Conservation (phyloP, 2,888 invertebrate species). For the Andrena dorsata region DNA sequence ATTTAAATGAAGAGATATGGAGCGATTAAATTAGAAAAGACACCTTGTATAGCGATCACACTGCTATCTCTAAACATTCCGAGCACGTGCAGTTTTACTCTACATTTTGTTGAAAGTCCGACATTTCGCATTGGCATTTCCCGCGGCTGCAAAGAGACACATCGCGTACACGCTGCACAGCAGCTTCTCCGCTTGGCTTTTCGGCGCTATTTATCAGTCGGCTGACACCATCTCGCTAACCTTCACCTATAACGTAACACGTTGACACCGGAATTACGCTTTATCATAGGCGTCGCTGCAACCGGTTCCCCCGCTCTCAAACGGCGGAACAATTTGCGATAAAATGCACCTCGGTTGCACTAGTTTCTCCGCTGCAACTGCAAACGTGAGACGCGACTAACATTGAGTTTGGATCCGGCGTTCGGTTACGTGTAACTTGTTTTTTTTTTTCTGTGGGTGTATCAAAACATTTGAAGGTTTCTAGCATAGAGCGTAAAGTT, state of each 20-base stretch:
- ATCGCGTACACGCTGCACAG: not conserved
- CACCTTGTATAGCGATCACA: not conserved
- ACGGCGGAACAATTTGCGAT: conserved; percentile 13
- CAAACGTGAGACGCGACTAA: not conserved
- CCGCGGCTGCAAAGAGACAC: not conserved
- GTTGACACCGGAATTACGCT: conserved; percentile 34
- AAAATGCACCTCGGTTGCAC: conserved; percentile 5
- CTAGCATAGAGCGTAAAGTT: too few species aligned
- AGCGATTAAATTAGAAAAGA: not conserved
- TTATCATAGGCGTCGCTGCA: conserved; percentile 49
- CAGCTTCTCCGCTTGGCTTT: conserved; percentile 21
- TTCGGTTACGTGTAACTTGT: not conserved
- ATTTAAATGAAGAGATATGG: not conserved
- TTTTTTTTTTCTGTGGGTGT: not conserved
- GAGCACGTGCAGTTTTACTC: not conserved
- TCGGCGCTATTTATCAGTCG: conserved; percentile 11
- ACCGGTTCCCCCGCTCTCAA: conserved; percentile 37
- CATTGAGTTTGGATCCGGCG: conserved; percentile 14
- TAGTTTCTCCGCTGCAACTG: conserved; percentile 6
- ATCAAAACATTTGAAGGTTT: not conserved
- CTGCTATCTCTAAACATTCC: conserved; percentile 3
- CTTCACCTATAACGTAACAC: conserved; percentile 57
- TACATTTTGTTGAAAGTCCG: conserved; percentile 10
- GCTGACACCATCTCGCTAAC: conserved; percentile 40
- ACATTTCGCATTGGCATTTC: conserved; percentile 11